Evolutionary conservation across 2,888 invertebrate species (phyloP).

Genomic region (Spodoptera exigua): DNA sequence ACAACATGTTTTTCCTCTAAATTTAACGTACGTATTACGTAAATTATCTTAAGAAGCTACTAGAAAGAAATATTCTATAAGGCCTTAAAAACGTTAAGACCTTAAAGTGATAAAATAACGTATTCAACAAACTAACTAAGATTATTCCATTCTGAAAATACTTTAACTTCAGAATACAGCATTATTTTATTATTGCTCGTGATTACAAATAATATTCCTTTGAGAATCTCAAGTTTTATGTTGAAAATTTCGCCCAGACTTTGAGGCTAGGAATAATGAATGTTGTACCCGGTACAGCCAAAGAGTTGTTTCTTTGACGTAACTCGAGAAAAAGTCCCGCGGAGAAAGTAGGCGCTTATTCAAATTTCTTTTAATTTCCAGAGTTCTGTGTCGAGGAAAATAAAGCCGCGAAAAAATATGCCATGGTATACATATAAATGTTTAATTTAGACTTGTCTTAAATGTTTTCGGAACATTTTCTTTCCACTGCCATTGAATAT

Average conservation of each 20-base stretch:
- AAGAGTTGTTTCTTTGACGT: conserved; percentile 52
- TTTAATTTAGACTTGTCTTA: conserved; percentile 44
- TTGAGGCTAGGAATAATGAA: conserved; percentile 53
- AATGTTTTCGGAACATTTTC: conserved; percentile 28
- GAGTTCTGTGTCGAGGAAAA: conserved; percentile 28
- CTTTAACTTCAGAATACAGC: conserved; percentile 25
- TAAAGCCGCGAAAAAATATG: conserved; percentile 27
- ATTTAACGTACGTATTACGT: too few relatives aligned
- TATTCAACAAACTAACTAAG: conserved; percentile 7
- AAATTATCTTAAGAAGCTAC: too few relatives aligned
- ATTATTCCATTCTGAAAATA: conserved; percentile 16
- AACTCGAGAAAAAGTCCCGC: conserved; percentile 37
- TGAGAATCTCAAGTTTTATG: conserved; percentile 33
- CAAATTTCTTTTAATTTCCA: conserved; percentile 49
- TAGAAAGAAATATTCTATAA: too few relatives aligned
- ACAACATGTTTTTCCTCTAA: too few relatives aligned
- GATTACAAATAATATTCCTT: conserved; percentile 45
- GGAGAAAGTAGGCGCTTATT: conserved; percentile 45
- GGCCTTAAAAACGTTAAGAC: too few relatives aligned
- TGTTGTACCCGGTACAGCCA: conserved; percentile 31
- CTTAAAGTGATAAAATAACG: neutral
- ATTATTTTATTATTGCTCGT: conserved; percentile 42
- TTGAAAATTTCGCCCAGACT: conserved; percentile 47
- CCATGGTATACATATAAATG: conserved; percentile 20
- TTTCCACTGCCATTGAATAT: conserved; percentile 33